Percentiles rank a stretch among this genome's conserved stretches.
Conservation (phyloP, 2,797 vertebrate species). For the Pygocentrus nattereri region DNA sequence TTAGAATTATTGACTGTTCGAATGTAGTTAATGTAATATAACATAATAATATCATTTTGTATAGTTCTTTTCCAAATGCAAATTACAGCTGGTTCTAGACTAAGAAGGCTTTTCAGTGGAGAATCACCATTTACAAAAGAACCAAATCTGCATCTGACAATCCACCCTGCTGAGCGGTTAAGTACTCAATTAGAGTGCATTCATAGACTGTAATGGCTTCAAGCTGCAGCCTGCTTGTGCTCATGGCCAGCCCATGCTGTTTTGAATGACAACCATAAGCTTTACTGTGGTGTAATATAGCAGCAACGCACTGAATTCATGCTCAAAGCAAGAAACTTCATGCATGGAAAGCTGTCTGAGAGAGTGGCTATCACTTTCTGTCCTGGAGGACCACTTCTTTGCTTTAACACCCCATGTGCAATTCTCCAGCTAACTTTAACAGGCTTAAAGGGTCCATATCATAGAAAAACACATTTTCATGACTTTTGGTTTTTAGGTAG, state of each 20-base stretch:
- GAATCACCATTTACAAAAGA: not conserved
- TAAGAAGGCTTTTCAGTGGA: not conserved
- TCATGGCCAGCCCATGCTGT: not conserved
- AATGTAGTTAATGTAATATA: not conserved
- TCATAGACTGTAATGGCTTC: not conserved
- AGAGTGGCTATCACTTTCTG: not conserved
- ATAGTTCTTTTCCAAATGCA: not conserved
- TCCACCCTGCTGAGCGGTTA: not conserved
- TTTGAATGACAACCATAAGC: not conserved
- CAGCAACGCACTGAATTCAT: not conserved
- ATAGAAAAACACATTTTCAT: not conserved
- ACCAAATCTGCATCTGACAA: not conserved
- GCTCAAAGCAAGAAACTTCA: not conserved
- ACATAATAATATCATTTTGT: not conserved
- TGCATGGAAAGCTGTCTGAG: not conserved
- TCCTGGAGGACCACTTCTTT: not conserved
- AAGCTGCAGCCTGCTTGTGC: not conserved
- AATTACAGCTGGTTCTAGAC: not conserved
- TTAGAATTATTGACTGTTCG: too few species aligned
- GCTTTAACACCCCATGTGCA: not conserved
- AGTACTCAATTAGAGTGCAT: not conserved
- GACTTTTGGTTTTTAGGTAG: too few species aligned
- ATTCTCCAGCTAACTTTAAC: not conserved
- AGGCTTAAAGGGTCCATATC: not conserved
- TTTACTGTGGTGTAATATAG: constrained; percentile 2